Conservation (phyloP, 2,113 vertebrate species). For the Collichthys lucidus region DNA sequence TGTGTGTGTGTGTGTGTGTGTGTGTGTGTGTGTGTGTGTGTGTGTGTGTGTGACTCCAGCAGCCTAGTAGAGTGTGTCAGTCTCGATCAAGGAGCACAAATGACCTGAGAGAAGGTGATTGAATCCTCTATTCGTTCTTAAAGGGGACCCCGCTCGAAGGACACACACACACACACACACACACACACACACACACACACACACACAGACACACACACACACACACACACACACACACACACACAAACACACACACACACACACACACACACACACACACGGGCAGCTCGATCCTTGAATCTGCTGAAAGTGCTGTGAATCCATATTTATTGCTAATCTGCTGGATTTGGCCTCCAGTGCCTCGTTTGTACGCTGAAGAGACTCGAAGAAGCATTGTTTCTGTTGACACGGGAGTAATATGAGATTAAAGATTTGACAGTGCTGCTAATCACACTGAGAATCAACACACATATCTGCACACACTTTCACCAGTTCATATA, state of each 20-base stretch:
- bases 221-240: conserved; percentile 13
- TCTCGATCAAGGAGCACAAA: conserved; percentile 68
- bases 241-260: background rate
- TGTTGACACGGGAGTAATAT: background rate
- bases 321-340: conserved; percentile 5
- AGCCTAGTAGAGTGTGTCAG: conserved; percentile 53
- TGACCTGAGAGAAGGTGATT: conserved; percentile 62
- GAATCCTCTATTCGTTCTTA: conserved; percentile 58
- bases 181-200: background rate
- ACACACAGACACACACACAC: conserved; percentile 14
- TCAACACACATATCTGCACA: background rate
- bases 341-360: background rate
- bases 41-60: conserved; percentile 6
- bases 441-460: background rate
- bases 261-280: background rate
- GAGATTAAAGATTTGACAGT: background rate
- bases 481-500: background rate
- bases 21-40: conserved; percentile 21
- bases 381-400: background rate
- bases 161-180: conserved; percentile 23
- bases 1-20: too few relatives aligned
- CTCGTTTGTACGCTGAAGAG: background rate
- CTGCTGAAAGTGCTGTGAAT: background rate
- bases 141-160: conserved; percentile 34
- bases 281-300: background rate